Conservation (phyloP, 2,888 invertebrate species). For the Lumbricus terrestris region DNA sequence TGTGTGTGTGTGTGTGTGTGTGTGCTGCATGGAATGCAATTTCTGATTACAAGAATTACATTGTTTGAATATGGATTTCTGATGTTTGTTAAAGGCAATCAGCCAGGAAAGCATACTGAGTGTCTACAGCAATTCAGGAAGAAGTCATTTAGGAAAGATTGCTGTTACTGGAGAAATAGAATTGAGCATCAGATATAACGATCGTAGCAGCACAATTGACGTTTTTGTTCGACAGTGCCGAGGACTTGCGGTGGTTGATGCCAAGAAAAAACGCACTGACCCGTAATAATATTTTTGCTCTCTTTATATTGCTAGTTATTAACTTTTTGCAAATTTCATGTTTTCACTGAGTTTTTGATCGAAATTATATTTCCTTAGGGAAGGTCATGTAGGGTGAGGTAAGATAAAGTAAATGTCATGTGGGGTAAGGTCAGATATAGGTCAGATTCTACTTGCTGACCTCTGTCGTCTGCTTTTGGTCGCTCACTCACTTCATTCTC, state of each 20-base stretch:
- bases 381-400: neutral
- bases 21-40: neutral
- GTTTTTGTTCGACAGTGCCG: slow-evolving; percentile 85
- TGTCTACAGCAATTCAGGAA: slow-evolving; percentile 90
- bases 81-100: neutral
- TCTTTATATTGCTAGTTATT: neutral
- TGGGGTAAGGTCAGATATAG: too few relatives aligned
- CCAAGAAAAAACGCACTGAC: slow-evolving; percentile 87
- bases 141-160: slow-evolving; percentile 82
- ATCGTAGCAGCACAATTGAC: slow-evolving; percentile 82
- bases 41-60: neutral
- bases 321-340: neutral
- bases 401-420: neutral
- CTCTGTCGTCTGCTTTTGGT: too few relatives aligned
- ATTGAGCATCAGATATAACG: slow-evolving; percentile 88
- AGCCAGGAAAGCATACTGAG: slow-evolving; percentile 82
- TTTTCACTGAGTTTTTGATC: neutral
- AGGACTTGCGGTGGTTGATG: slow-evolving; percentile 86
- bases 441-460: too few relatives aligned
- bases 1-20: neutral
- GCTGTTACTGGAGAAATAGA: slow-evolving; percentile 87
- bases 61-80: neutral
- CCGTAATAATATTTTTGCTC: slow-evolving; percentile 69
- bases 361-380: neutral
- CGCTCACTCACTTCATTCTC: too few relatives aligned